Evolutionary conservation across 2,113 vertebrate genomes (phyloP), one percentile per base, ranked within the genome.

Genomic region (Seriola quinqueradiata): DNA sequence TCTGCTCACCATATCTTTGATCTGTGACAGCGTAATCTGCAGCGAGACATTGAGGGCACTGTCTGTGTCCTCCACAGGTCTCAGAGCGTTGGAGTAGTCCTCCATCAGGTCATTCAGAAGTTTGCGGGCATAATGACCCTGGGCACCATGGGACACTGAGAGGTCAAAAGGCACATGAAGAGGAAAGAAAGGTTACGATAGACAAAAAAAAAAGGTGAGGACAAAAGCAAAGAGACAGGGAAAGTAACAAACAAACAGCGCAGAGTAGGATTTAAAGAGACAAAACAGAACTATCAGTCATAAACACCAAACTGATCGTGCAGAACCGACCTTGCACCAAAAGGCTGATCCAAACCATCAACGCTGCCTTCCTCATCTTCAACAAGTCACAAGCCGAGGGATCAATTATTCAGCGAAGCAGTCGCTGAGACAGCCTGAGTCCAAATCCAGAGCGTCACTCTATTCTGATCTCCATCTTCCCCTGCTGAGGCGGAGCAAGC

Each of bases 21-120:
- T 99, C 94, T 99, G 98, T 23, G 97, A 99, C 67, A 99, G 95
- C 0, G 98, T 99, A 85, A 99, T 96, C 94, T 99, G 98, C 83
- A 99, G 95, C 0, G 97, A 99, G 71, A 99, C 98, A 46, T 99
- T 99, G 77, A 99, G 90, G 19, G 97, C 97, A 80, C 94, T 94
- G 87, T 99, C 98, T 36, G 98, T 99, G 83, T 99, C 98, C 79
- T 98, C 97, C 23, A 99, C 97, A 0, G 98, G 98, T 82, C 96
- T 95, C 66, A 99, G 93, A 69, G 97, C 97, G 25, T 95, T 97
- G 57, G 97, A 97, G 86, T 99, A 99, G 87, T 96, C 92, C 93
- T 97, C 96, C 95, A 99, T 97, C 82, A 99, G 93, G 66, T 98
- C 95, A 1, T 92, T 96, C 77, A 99, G 95, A 77, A 99, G 94